Percentiles rank a stretch among this genome's conserved stretches.
These are phyloP conservation scores for Aphodius sticticus DNA, from an alignment of 2,888 invertebrate genomes.

Conservation along the genomic window DNA sequence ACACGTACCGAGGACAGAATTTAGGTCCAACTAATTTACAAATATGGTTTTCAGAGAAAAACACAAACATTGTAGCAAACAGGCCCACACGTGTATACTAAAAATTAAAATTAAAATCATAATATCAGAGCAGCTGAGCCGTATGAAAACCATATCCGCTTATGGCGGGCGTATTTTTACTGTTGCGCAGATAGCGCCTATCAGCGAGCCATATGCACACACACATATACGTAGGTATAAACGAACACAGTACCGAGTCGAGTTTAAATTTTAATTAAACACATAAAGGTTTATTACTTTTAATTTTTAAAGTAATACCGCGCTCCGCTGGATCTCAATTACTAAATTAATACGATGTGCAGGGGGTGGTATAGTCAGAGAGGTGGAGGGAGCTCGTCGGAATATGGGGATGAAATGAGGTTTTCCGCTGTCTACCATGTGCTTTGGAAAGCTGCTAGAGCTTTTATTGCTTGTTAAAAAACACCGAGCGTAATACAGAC, in stretches of 20 bases:
- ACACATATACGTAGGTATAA: neutral
- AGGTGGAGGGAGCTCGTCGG: neutral
- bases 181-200: neutral
- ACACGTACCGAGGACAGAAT: no score
- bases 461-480: conserved; percentile 4
- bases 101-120: conserved; percentile 4
- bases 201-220: neutral
- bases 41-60: neutral
- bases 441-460: neutral
- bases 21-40: neutral
- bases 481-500: neutral
- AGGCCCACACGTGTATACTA: neutral
- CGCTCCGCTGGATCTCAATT: neutral
- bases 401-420: neutral
- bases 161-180: neutral
- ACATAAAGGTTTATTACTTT: neutral
- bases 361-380: neutral
- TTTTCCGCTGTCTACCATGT: neutral
- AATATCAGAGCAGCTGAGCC: neutral
- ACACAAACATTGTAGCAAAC: neutral
- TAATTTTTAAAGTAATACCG: conserved; percentile 4
- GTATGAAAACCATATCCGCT: neutral
- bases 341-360: neutral
- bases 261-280: neutral
- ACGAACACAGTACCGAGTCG: neutral